Evolutionary conservation across 1,140 invertebrate genomes (phyloP), one percentile per base, ranked within the genome.

Genomic region (Thereuonema tuberculata): DNA sequence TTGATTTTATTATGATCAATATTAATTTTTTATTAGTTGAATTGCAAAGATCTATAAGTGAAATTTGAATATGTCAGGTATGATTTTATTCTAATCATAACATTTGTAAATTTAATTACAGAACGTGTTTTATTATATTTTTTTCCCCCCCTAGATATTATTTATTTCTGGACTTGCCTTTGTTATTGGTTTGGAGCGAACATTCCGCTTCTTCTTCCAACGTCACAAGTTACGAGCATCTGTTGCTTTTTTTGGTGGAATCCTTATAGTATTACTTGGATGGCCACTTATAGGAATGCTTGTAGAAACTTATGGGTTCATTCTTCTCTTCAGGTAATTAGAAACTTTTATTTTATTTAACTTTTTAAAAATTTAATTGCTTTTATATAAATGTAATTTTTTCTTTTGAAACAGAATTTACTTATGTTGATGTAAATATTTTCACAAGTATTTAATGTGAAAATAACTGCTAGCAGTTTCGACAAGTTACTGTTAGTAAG

Each of bases 181-280:
- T 77, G 91, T 99, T 1, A 98, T 99, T 69, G 96, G 96, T 1
- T 77, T 98, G 37, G 87, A 94, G 75, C 78, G 94, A 71, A 98
- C 95, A 26, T 85, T 98, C 66, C 83, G 87, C 69, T 99, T 99
- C 72, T 99, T 99, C 76, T 99, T 99, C 74, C 95, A 99, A 80
- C 77, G 83, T 59, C 93, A 99, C 71, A 99, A 99, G 82, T 72
- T 93, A 2, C 94, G 88, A 80, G 95, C 87, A 0, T 90, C 91
- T 9, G 73, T 81, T 9, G 84, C 89, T 15, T 99, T 99, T 75
- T 89, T 99, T 71, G 89, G 92, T 21, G 97, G 97, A 5, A 92
- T 99, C 65, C 73, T 87, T 2, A 80, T 98, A 56, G 94, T 99
- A 24, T 76, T 99, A n/a, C 69, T 97, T 47, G 95, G 96, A 43